A percentile compares a stretch with the other conserved stretches of the same genome.
These are phyloP conservation scores for Athetis lepigone DNA, from an alignment of 2,888 invertebrate species.

Conservation along the genomic window DNA sequence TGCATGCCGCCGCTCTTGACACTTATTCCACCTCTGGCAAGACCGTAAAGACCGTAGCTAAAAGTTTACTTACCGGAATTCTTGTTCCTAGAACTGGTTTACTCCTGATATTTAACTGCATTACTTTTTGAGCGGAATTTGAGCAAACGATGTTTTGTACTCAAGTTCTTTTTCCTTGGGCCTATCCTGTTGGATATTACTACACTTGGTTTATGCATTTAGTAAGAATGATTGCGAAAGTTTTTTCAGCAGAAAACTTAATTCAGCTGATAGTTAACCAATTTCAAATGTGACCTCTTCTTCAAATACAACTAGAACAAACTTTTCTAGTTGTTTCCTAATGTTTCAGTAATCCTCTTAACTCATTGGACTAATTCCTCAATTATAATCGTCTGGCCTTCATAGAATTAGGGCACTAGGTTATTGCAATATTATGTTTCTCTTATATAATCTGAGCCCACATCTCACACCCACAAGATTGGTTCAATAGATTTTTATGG, in stretches of 20 bases:
- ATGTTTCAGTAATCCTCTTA: slow-evolving; percentile 21
- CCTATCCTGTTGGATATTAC: background rate
- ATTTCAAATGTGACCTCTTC: background rate
- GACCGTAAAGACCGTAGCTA: too few relatives aligned
- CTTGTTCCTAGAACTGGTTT: too few relatives aligned
- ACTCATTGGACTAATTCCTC: slow-evolving; percentile 15
- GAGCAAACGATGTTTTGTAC: too few relatives aligned
- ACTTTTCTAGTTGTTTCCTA: slow-evolving; percentile 15
- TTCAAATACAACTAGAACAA: too few relatives aligned
- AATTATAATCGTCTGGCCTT: slow-evolving; percentile 13
- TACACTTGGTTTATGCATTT: background rate
- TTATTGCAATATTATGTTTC: slow-evolving; percentile 29
- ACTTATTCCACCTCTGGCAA: too few relatives aligned
- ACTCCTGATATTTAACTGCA: too few relatives aligned
- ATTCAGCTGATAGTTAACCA: background rate
- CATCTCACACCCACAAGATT: slow-evolving; percentile 35
- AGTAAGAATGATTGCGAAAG: background rate
- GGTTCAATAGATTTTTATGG: slow-evolving; percentile 34
- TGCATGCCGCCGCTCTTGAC: too few relatives aligned
- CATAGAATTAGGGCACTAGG: slow-evolving; percentile 30
- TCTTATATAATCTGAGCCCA: slow-evolving; percentile 21
- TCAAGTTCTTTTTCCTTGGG: background rate
- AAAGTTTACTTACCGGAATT: too few relatives aligned
- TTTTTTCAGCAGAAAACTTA: background rate
- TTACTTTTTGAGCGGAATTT: too few relatives aligned